These are phyloP conservation scores for Agriopis aurantiaria DNA, from an alignment of 2,888 invertebrate species.

Conservation along the genomic window DNA sequence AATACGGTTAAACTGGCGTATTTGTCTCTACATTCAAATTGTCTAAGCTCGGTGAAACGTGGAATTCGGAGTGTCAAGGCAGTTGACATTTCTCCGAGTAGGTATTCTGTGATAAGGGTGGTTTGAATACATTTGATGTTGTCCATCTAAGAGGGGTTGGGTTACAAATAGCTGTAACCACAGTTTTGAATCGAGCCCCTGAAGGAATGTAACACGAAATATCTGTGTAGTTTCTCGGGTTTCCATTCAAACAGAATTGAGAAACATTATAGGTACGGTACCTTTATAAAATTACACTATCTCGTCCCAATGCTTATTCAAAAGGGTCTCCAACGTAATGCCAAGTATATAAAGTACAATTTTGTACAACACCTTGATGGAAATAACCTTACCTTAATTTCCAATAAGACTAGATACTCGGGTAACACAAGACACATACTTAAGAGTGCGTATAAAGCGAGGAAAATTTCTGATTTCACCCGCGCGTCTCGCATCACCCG, in stretches of 20 bases:
- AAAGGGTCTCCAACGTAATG: constrained; percentile 1
- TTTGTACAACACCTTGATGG: neutral
- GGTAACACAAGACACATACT: neutral
- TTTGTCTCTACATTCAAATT: constrained; percentile 59
- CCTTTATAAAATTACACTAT: constrained; percentile 22
- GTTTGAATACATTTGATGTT: constrained; percentile 45
- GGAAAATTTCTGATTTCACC: too few relatives aligned
- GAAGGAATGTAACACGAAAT: constrained; percentile 24
- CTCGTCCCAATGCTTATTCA: constrained; percentile 6
- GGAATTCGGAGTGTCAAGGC: constrained; percentile 59
- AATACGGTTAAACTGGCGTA: constrained; percentile 55
- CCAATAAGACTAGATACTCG: neutral
- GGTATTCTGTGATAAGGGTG: constrained; percentile 52
- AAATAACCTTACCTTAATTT: constrained; percentile 16
- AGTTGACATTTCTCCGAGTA: constrained; percentile 54
- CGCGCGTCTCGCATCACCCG: too few relatives aligned
- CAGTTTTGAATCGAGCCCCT: constrained; percentile 16
- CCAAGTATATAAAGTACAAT: neutral
- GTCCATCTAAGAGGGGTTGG: constrained; percentile 37
- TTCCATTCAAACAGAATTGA: constrained; percentile 14
- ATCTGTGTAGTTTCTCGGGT: constrained; percentile 3
- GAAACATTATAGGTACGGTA: constrained; percentile 15
- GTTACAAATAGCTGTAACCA: constrained; percentile 29
- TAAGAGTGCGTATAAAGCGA: too few relatives aligned
- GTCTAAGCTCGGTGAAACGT: constrained; percentile 55